These are phyloP conservation scores for Scortum barcoo DNA, from an alignment of 2,113 vertebrate genomes.

Conservation along the genomic window DNA sequence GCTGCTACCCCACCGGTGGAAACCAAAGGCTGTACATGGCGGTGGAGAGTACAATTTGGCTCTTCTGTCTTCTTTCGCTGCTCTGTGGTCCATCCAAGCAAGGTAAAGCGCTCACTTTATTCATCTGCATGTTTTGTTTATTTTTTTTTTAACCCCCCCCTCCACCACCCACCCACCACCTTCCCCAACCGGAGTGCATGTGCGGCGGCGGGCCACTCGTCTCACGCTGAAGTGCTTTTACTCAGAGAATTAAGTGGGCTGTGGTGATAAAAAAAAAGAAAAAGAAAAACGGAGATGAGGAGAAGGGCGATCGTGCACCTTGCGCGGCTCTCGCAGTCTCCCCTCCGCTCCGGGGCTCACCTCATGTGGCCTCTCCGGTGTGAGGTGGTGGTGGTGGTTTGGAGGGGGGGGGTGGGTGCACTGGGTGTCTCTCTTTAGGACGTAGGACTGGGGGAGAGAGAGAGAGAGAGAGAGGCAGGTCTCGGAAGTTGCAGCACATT, in stretches of 20 bases:
- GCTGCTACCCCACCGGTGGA: conserved; percentile 79
- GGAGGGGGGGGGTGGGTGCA: too few species aligned
- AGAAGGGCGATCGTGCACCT: conserved; percentile 72
- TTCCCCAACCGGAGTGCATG: conserved; percentile 40
- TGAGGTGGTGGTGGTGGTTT: too few species aligned
- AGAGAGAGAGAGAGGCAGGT: too few species aligned
- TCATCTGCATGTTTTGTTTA: conserved; percentile 18
- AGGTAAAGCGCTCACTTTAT: conserved; percentile 78
- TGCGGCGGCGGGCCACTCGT: conserved; percentile 40
- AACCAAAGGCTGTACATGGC: conserved; percentile 87
- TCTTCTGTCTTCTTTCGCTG: conserved; percentile 84
- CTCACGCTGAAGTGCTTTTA: conserved; percentile 57
- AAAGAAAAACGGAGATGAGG: conserved; percentile 11
- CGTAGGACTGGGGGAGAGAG: too few species aligned
- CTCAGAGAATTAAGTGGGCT: conserved; percentile 47
- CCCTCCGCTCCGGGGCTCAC: conserved; percentile 50
- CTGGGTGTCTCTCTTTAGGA: conserved; percentile 23
- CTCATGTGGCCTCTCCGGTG: conserved; percentile 55
- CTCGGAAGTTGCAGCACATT: conserved; percentile 65
- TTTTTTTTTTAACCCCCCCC: too few species aligned
- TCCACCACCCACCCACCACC: too few species aligned
- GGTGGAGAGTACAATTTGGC: conserved; percentile 83
- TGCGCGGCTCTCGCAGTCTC: conserved; percentile 59
- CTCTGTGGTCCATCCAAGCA: conserved; percentile 79
- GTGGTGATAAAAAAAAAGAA: conserved; percentile 38